Evolutionary conservation across 2,113 vertebrate species (phyloP), one percentile per base, ranked within the genome.

Genomic region (Mystacornis crossleyi): DNA sequence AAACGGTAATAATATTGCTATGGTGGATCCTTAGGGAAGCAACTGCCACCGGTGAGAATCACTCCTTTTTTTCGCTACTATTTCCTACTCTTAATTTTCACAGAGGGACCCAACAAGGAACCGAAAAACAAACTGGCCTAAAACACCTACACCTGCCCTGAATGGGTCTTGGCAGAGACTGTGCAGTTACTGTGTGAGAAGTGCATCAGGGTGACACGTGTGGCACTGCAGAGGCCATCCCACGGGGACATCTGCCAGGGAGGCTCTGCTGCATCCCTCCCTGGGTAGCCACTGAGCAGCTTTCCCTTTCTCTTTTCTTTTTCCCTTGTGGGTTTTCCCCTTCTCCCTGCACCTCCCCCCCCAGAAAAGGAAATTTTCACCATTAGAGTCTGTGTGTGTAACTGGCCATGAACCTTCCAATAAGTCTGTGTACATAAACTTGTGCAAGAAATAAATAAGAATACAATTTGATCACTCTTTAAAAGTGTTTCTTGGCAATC

Each of bases 181-280:
- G 12, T 12, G 26, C 1, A 0, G 20, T 57, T 43, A 14, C 9
- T 72, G 20, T 31, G 42, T 23, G 48, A 50, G 33, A 62, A 43
- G 13, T 14, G 4, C 12, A 2, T 1, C 4, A 8, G 2, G 2
- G 34, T 25, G 12, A 33, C 2, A 0, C 3, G 12, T 31, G 5
- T 51, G 9, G 2, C 8, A 3, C 19, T 31, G 25, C 9, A 42
- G 51, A 51, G n/a, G 36, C 23, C 36, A 64, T 14, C 21, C 21
- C 36, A 20, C 17, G 3, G 11, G 28, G 6, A 38, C 10, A n/a
- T 36, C 20, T 61, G 36, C 14, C 23, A 40, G 40, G 34, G 13
- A 67, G 26, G 13, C 14, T 43, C 23, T 58, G 21, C 50, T 73
- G 13, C 31, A 54, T 54, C 75, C 73, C 20, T 33, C 77, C 38